Base-by-base conservation (phyloP, 2,888 invertebrate genomes). In the Ashinkailepas kermadecensis region DNA sequence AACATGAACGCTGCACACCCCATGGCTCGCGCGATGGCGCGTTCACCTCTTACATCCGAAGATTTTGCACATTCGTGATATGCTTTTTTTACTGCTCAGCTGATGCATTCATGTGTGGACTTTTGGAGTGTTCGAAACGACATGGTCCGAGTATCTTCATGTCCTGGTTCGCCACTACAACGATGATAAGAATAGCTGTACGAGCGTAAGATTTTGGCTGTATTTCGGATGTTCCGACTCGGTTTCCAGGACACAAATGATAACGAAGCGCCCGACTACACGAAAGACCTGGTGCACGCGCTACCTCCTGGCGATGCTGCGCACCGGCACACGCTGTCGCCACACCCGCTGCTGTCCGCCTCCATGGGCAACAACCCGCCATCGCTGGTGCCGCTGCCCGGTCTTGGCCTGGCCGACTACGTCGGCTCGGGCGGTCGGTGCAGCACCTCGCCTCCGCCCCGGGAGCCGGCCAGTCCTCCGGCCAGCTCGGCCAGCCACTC, bases 341-440 rank as follows among this genome's bases (percentile, higher is more conserved):
- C 78, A 3, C 78, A 78, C 58, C 25, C 57, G 78, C 78, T 78
- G 57, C 78, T 78, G 57, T 58, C 78, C 78, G 78, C 78, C 78
- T 57, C 78, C 58, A 78, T 78, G 78, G 57, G 13, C 58, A 10
- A 58, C 78, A 57, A 78, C 78, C 78, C 78, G 74, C 74, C 74
- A 56, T 74, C 74, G 56, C 74, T 74, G 74, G 74, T 74, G 74
- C 74, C 74, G 56, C 74, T 74, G 74, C 74, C 74, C 54, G 18
- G 54, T 11, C 74, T 74, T 21, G 74, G 54, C 21, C 54, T 74
- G 74, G 21, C 54, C 21, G 74, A 54, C 11, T 74, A 74, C 74
- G 74, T 54, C 74, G 21, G 54, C 54, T 6, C 74, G 2, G 58
- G n/a, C 23, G 57, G 57, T 58, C 23, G 78, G 4, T 12, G 23